Base-by-base conservation (phyloP, 2,797 vertebrate species). In the Hirundo rustica region DNA sequence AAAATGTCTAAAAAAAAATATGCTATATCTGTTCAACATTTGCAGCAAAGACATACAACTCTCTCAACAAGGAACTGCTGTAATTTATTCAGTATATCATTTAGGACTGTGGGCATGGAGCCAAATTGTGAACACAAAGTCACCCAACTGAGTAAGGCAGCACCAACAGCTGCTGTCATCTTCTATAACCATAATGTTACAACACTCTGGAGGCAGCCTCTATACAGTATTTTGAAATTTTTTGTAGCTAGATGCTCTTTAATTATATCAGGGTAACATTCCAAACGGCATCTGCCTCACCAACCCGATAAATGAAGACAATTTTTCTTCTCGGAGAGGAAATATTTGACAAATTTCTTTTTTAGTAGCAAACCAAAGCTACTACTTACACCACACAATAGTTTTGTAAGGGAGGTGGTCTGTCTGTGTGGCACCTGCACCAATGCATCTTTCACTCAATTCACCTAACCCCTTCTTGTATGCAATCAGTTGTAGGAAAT, bases 71-170 rank as follows among this genome's bases (percentile, higher is more conserved):
- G 15, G 7, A 74, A 72, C 36, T 23, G 21, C 25, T 83, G 57
- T 48, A 25, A 73, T 91, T 86, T 94, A 72, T 85, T 89, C 60
- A 29, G 45, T 51, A 82, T 67, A 44, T 16, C 57, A 54, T 58
- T 89, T 71, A 81, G 9, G 34, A 81, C 32, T 82, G 42, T 7
- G 18, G 42, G 67, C 66, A 77, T 32, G 34, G 16, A 84, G 67
- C 47, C 86, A 89, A 93, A 86, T 89, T 81, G 84, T 53, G n/a
- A 74, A 62, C n/a, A 93, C 34, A 86, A 66, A 91, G 36, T 66
- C 66, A 88, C 45, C 29, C 75, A 76, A 29, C 17, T 68, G 81
- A 85, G 42, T 60, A 76, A 89, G 47, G 79, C 51, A 93, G 66
- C 36, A 88, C n/a, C 66, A 88, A 66, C 34, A 93, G 57, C 76